Evolutionary conservation across 2,888 invertebrate genomes (phyloP).

Genomic region (Drosophila kanekoi): DNA sequence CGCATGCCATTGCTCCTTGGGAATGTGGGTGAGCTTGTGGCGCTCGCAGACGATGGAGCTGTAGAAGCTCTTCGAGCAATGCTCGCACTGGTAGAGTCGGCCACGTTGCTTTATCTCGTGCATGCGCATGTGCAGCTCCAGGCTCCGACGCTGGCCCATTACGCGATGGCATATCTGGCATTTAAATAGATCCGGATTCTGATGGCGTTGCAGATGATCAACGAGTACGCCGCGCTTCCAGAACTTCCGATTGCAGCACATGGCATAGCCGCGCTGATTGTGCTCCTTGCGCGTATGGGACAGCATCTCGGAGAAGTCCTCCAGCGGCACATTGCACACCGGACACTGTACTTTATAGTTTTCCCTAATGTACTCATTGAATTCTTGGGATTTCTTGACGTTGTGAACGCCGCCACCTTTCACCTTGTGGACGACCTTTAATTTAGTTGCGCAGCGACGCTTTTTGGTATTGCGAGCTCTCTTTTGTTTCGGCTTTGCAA

Average conservation of each 20-base stretch:
- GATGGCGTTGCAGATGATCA: constrained; percentile 82
- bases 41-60: constrained; percentile 74
- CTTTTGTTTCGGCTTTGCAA: constrained; percentile 9
- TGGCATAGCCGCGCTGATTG: constrained; percentile 77
- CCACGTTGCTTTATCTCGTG: constrained; percentile 75
- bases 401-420: constrained; percentile 36
- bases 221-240: constrained; percentile 79
- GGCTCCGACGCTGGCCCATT: constrained; percentile 72
- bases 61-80: constrained; percentile 81
- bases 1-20: constrained; percentile 77
- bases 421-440: constrained; percentile 15
- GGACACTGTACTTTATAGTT: constrained; percentile 81
- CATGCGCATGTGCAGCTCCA: constrained; percentile 76
- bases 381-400: constrained; percentile 63
- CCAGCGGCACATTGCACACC: constrained; percentile 70
- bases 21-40: constrained; percentile 81
- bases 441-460: constrained; percentile 11
- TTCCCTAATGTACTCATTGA: constrained; percentile 75
- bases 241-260: constrained; percentile 82
- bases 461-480: constrained; percentile 25
- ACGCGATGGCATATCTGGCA: constrained; percentile 77
- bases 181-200: constrained; percentile 83
- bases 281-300: constrained; percentile 74
- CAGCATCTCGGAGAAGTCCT: constrained; percentile 71
- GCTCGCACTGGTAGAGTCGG: constrained; percentile 76